Base-by-base conservation (phyloP, 2,888 invertebrate species). In the Sisyra nigra region DNA sequence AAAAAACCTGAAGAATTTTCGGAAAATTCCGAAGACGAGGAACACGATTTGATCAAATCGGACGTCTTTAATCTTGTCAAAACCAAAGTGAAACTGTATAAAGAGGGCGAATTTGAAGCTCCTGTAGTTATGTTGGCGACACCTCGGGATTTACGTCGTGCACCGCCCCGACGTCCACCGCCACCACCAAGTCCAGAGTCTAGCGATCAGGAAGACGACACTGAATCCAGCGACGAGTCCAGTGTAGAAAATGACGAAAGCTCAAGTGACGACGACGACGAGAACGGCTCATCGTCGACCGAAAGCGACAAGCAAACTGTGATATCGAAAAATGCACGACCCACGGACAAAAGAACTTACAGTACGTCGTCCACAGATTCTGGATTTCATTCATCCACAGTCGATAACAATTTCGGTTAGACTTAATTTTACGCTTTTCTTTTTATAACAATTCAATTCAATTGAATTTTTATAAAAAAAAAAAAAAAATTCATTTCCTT, bases 361-460 rank as follows among this genome's bases (percentile, higher is more conserved):
- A 80, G 80, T 45, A 84, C 82, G 47, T 80, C 82, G 54, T 85
- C 85, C 53, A 82, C 81, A 61, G 86, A 86, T 66, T 86, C 86
- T 45, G 85, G 86, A 50, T 84, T 86, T 61, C 83, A 84, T 60
- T 72, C 62, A 45, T 76, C 74, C 49, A 73, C 72, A 58, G 57
- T 69, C 42, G 66, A 66, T 54, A 69, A 69, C 47, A 71, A 70
- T 59, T 72, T 73, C 68, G 74, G 74, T 74, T 68, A 63, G 57
- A 57, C 54, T 63, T 65, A 9, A 17, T 14, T 19, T 30, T 11
- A 41, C 18, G 15, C 19, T 14, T 14, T 34, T 34, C 34, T 34
- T 15, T 34, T 13, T 24, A 24, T 7, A 24, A 24, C 24, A 24
- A 24, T 24, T 24, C 24, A 24, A 24, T 7, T 24, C 7, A 24